Evolutionary conservation across 2,113 vertebrate genomes (phyloP).

Genomic region (Chloebia gouldiae): DNA sequence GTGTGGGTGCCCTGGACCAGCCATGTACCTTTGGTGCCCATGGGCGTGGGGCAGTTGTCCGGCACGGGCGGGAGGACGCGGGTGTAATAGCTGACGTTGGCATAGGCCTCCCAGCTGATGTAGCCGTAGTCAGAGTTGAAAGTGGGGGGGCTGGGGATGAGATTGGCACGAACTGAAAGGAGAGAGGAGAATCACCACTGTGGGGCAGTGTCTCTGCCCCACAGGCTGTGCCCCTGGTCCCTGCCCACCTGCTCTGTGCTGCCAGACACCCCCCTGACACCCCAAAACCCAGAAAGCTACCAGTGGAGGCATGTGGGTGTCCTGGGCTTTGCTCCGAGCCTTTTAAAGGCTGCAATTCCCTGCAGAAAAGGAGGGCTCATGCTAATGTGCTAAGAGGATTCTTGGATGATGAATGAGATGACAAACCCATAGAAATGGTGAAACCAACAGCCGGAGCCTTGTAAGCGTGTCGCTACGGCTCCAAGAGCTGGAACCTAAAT

Average conservation of each 20-base stretch:
- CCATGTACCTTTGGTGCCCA: constrained; percentile 87
- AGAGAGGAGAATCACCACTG: neutral
- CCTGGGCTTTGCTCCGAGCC: neutral
- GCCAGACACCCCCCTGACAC: neutral
- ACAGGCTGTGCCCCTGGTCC: neutral
- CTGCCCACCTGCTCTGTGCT: neutral
- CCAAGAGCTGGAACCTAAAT: constrained; percentile 46
- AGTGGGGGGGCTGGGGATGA: constrained; percentile 92
- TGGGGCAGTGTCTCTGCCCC: neutral
- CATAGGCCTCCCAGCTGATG: constrained; percentile 91
- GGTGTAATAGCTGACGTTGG: constrained; percentile 90
- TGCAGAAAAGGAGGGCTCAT: neutral
- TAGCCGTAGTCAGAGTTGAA: constrained; percentile 89
- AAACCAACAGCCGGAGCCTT: neutral
- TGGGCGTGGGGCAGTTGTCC: constrained; percentile 84
- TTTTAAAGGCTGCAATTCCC: constrained; percentile 1
- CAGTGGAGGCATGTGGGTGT: rapidly evolving
- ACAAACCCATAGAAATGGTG: neutral
- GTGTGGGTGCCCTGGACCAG: rapidly evolving
- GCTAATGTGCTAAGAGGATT: neutral
- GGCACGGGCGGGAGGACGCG: constrained; percentile 89
- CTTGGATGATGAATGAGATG: neutral
- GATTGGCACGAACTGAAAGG: constrained; percentile 80
- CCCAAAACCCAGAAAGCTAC: neutral
- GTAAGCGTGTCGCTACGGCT: neutral